Conservation (phyloP, 2,888 invertebrate genomes). For the Chromoteleia sp. region DNA sequence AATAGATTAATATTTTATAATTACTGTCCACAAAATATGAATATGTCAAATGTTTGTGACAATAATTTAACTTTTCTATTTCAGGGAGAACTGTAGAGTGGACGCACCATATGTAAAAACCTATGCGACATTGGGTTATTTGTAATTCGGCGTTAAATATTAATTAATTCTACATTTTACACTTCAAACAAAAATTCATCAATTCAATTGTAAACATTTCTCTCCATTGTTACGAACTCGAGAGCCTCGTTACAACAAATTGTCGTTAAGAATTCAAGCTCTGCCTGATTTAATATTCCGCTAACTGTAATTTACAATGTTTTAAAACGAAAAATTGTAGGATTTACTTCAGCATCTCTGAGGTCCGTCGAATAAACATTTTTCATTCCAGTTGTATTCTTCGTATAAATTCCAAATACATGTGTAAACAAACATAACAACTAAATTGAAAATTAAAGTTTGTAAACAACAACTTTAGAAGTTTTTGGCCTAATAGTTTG, state of each 20-base stretch:
- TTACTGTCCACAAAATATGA: not conserved
- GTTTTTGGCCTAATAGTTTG: constrained; percentile 41
- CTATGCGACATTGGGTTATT: constrained; percentile 96
- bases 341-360: not conserved
- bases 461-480: not conserved
- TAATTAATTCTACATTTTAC: constrained; percentile 72
- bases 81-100: constrained; percentile 93
- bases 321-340: not conserved
- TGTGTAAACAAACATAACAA: not conserved
- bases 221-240: constrained; percentile 72
- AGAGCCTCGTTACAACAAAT: constrained; percentile 48
- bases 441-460: not conserved
- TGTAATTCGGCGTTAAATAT: constrained; percentile 87
- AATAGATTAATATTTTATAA: no score
- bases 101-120: constrained; percentile 97
- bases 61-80: constrained; percentile 84
- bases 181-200: constrained; percentile 73
- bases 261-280: not conserved
- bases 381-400: constrained; percentile 19
- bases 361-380: constrained; percentile 14
- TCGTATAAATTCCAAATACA: constrained; percentile 1
- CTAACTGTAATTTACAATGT: not conserved
- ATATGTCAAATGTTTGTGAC: no score
- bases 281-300: not conserved
- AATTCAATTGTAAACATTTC: constrained; percentile 75